Evolutionary conservation across 2,113 vertebrate species (phyloP), one percentile per base, ranked within the genome.

Genomic region (Carassius gibelio): DNA sequence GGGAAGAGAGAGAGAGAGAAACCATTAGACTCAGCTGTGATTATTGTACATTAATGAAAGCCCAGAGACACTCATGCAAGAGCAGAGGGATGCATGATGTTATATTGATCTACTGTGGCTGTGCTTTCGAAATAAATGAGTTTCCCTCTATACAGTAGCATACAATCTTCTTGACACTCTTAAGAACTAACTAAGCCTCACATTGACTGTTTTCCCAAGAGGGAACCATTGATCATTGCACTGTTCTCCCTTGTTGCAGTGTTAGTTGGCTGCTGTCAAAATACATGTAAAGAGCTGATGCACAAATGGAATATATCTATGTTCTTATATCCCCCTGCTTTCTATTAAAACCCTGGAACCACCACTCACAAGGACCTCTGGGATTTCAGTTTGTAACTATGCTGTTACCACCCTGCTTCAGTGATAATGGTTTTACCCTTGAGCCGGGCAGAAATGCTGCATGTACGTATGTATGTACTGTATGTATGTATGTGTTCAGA

Each of bases 31-130:
- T 87, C 72, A 78, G 71, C 82, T 90, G 85, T 92, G 91, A 91
- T 93, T 88, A 92, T 91, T 93, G 84, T 90, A 84, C 88, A 91
- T 94, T 92, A 92, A 88, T 86, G 62, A 85, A 79, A 78, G 84
- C 82, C 62, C 80, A n/a, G 71, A 85, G 77, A 83, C 68, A 75
- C 64, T 69, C 88, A 26, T 42, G 82, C 82, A 88, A 84, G 23
- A 34, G 38, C 38, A 77, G 17, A 38, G 52, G 26, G 45, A 69
- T 68, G 81, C 50, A 82, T 88, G 83, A 82, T 82, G 62, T 62
- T 55, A 75, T 69, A 75, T 78, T 76, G 85, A 77, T 87, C 78
- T 81, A 64, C 52, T 62, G 78, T 38, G 68, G 66, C 66, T 79
- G 64, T 23, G 78, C 50, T 62, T 72, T 59, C 2, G 3, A 81